Percentiles rank a stretch among this genome's conserved stretches.
Conservation (phyloP, 2,888 invertebrate genomes). For the Malthinus seriepunctatus region DNA sequence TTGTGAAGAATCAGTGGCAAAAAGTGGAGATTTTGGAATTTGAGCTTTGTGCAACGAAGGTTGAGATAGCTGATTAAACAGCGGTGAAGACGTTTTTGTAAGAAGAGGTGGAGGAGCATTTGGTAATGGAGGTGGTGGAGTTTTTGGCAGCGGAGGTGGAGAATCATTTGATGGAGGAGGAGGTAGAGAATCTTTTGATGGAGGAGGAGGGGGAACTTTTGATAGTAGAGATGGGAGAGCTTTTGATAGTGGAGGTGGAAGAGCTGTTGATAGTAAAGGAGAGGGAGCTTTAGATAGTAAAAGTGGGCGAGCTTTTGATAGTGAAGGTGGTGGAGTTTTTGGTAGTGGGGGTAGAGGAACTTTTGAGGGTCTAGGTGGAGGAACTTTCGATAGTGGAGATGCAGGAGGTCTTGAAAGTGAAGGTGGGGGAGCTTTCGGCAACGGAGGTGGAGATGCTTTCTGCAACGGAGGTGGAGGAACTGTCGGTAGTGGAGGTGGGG, state of each 20-base stretch:
- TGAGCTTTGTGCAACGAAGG: no score
- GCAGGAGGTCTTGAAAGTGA: not conserved
- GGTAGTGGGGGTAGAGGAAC: conserved; percentile 35
- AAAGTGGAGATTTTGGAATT: no score
- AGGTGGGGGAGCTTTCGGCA: not conserved
- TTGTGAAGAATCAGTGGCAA: no score
- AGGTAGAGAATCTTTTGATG: conserved; percentile 15
- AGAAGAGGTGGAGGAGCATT: not conserved
- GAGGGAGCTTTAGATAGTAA: not conserved
- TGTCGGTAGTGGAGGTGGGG: no score
- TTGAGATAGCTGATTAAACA: no score
- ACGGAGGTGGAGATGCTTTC: no score
- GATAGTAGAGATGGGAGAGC: not conserved
- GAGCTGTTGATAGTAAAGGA: no score
- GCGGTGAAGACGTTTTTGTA: not conserved
- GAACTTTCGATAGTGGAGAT: conserved; percentile 19
- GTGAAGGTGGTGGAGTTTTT: conserved; percentile 30
- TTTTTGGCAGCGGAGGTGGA: no score
- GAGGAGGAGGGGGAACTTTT: conserved; percentile 7
- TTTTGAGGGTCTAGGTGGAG: not conserved
- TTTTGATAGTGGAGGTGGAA: no score
- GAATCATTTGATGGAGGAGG: no score
- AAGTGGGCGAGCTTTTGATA: conserved; percentile 7
- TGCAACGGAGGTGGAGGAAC: no score
- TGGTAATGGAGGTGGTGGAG: conserved; percentile 34